Percentiles rank a stretch among this genome's conserved stretches.
Evolutionary conservation across 2,888 invertebrate species (phyloP).

Genomic region (Calameuta pallipes): DNA sequence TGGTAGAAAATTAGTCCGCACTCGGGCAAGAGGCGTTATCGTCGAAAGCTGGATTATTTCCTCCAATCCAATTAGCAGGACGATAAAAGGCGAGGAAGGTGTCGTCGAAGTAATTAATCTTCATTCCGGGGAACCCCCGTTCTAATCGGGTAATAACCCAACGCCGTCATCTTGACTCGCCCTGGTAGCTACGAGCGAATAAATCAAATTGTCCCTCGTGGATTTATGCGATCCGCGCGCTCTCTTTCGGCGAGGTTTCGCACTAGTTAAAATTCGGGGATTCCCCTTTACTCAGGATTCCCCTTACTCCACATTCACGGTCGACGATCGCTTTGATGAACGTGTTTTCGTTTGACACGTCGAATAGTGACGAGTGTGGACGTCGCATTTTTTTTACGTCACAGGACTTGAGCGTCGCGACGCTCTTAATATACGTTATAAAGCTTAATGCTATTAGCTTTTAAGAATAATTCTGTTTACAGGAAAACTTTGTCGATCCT

Average conservation of each 20-base stretch:
- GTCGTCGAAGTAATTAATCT: slow-evolving; percentile 45
- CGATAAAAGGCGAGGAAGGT: slow-evolving; percentile 45
- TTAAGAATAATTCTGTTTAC: not conserved
- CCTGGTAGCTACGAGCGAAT: slow-evolving; percentile 2
- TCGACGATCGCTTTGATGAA: not conserved
- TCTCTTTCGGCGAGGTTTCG: not conserved
- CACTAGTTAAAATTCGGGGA: not conserved
- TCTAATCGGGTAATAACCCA: slow-evolving; percentile 55
- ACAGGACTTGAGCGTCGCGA: not conserved
- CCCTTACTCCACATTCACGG: not conserved
- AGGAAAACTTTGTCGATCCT: not conserved
- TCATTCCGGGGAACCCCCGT: slow-evolving; percentile 37
- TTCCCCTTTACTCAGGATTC: not conserved
- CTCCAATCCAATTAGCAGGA: slow-evolving; percentile 45
- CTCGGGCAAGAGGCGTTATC: slow-evolving; percentile 30
- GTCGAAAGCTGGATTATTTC: slow-evolving; percentile 41
- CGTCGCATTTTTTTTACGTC: not conserved
- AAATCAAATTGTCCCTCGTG: not conserved
- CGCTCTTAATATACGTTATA: not conserved
- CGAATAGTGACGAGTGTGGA: not conserved
- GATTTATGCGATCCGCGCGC: slow-evolving; percentile 1
- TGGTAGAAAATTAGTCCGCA: slow-evolving; percentile 36
- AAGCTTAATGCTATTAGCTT: not conserved
- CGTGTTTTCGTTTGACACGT: not conserved
- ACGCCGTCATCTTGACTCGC: slow-evolving; percentile 19